Conservation (phyloP, 2,113 vertebrate species). For the Pionites leucogaster region DNA sequence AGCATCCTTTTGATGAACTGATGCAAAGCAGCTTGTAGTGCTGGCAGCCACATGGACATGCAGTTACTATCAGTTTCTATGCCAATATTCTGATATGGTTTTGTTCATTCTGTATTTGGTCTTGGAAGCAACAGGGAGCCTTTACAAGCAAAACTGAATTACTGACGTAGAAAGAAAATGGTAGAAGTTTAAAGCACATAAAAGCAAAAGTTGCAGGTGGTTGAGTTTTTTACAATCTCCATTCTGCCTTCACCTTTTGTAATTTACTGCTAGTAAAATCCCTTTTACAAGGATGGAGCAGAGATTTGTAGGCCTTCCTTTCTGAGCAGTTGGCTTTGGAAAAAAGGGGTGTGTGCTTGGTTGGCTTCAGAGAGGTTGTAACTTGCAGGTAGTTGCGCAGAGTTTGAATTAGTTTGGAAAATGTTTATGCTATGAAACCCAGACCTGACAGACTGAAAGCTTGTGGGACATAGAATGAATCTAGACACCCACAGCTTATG, state of each 20-base stretch:
- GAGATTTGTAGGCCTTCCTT: not conserved
- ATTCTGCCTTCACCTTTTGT: not conserved
- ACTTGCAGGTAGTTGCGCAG: not conserved
- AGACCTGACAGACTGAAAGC: not conserved
- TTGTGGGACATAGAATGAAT: fast-evolving
- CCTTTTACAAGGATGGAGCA: not conserved
- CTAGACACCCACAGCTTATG: not conserved
- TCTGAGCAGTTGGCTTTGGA: not conserved
- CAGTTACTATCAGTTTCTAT: not conserved
- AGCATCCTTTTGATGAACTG: not conserved
- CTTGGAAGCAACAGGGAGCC: not conserved
- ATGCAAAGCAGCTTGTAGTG: not conserved
- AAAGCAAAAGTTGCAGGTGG: not conserved
- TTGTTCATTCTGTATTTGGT: not conserved
- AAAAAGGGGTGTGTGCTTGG: fast-evolving
- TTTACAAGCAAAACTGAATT: not conserved
- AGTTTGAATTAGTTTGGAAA: not conserved
- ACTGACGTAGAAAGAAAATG: not conserved
- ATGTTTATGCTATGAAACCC: not conserved
- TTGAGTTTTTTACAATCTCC: not conserved
- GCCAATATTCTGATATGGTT: fast-evolving
- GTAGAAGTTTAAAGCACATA: not conserved
- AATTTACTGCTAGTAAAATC: not conserved
- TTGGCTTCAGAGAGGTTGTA: not conserved
- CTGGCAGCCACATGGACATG: not conserved